Evolutionary conservation across 2,888 invertebrate genomes (phyloP).

Genomic region (Cantharis nigra): DNA sequence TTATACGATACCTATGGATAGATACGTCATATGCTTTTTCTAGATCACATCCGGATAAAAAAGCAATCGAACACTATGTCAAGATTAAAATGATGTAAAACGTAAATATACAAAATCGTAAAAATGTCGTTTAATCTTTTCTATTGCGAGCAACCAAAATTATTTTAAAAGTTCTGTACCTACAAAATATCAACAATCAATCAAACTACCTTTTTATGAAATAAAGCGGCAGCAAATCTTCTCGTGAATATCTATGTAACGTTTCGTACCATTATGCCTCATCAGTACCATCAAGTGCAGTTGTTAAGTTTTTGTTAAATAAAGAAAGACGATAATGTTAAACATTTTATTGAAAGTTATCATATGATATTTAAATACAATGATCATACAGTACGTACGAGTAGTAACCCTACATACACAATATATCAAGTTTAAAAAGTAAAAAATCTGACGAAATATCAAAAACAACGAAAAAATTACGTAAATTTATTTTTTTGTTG

Average conservation of each 20-base stretch:
- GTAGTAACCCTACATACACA: conserved; percentile 46
- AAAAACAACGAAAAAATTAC: conserved; percentile 34
- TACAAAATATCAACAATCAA: background rate
- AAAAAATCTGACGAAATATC: conserved; percentile 43
- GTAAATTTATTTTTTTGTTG: conserved; percentile 23
- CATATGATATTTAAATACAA: conserved; percentile 39
- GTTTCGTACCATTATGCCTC: background rate
- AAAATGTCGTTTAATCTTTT: background rate
- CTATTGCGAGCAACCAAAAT: background rate
- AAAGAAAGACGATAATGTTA: conserved; percentile 18
- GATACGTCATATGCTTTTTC: background rate
- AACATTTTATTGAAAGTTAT: conserved; percentile 42
- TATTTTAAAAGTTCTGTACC: background rate
- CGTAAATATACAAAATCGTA: background rate
- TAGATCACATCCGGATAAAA: background rate
- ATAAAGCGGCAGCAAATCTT: background rate
- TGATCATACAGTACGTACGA: conserved; percentile 37
- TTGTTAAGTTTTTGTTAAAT: background rate
- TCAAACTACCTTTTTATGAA: background rate
- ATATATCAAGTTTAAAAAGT: conserved; percentile 41
- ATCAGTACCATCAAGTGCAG: background rate
- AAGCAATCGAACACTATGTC: background rate
- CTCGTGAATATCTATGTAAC: too few species aligned
- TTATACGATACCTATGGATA: background rate
- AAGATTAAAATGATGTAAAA: background rate